These are phyloP conservation scores for Pseudachorutes palmiensis DNA, from an alignment of 1,140 invertebrate genomes.

Conservation along the genomic window DNA sequence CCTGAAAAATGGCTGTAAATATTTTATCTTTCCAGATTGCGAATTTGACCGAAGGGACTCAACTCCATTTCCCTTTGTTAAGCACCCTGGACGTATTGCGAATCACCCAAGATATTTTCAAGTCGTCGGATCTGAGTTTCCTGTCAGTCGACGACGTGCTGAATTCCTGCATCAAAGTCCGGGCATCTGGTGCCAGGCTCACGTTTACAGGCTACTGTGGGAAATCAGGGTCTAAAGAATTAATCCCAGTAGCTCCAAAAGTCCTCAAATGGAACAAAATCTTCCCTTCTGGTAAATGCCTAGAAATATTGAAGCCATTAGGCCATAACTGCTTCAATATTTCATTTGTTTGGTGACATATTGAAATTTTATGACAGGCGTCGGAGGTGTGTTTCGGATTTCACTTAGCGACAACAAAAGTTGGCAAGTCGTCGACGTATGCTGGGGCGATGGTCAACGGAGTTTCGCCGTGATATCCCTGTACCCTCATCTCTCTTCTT, in stretches of 20 bases:
- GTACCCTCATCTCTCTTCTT: slow-evolving; percentile 3
- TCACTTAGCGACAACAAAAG: neutral
- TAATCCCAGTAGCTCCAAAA: neutral
- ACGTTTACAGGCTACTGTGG: slow-evolving; percentile 5
- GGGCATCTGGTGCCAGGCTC: neutral
- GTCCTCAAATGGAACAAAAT: neutral
- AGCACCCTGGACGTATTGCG: slow-evolving; percentile 3
- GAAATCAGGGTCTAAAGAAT: neutral
- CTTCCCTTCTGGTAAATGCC: neutral
- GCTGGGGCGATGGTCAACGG: slow-evolving; percentile 12
- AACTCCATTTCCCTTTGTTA: slow-evolving; percentile 1
- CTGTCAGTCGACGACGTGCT: neutral
- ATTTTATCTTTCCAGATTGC: neutral
- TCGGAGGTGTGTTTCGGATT: neutral
- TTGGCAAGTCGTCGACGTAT: slow-evolving; percentile 13
- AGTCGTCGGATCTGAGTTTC: neutral
- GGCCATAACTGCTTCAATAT: neutral
- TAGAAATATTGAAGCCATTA: neutral
- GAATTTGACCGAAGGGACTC: slow-evolving; percentile 9
- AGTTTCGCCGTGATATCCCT: slow-evolving; percentile 4
- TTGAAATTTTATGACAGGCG: no score
- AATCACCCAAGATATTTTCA: neutral
- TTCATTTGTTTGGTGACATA: neutral
- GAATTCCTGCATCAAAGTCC: neutral
- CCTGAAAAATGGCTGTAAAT: neutral